Evolutionary conservation across 2,888 invertebrate species (phyloP), one percentile per base, ranked within the genome.

Genomic region (Scaptomyza flava): DNA sequence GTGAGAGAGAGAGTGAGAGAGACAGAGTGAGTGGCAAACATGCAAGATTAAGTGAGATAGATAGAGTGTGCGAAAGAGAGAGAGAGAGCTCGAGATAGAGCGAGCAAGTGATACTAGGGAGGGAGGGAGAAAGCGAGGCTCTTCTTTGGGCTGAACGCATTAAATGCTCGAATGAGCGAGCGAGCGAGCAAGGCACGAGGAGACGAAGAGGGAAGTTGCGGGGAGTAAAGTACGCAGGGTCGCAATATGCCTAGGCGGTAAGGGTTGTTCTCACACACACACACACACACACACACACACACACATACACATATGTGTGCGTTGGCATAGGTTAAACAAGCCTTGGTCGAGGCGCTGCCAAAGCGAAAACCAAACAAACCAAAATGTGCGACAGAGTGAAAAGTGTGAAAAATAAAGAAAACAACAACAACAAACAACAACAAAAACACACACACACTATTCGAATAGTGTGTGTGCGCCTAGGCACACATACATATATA

Each of bases 221-320:
- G 58, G 14, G 58, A 51, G 43, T n/a, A 48, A 47, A 17, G 17
- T 41, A 11, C 42, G 48, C 42, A 56, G 67, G 67, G 67, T 57
- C 63, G 57, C 47, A 31, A 30, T 41, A 41, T 42, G 54, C 43
- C 30, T 31, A 51, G 45, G 74, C 50, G 79, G 78, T 79, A 78
- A 78, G 78, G 78, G 78, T 78, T 78, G 77, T 47, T 68, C 68
- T n/a, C n/a, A n/a, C n/a, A n/a, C n/a, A n/a, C n/a, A n/a, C n/a
- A 60, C 63, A 64, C 53, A 64, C 27, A 27, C 27, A 27, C 50
- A 51, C 48, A 27, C 50, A 56, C 62, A 63, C 53, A 38, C 31
- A 53, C 54, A 48, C 47, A 57, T 30, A 42, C n/a, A 20, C n/a
- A 20, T 17, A 27, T 7, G 9, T 46, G 33, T 43, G 33, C 33